phyloP scores from a whole-genome alignment of 2,797 vertebrate genomes.

The Hirundo rustica region DNA sequence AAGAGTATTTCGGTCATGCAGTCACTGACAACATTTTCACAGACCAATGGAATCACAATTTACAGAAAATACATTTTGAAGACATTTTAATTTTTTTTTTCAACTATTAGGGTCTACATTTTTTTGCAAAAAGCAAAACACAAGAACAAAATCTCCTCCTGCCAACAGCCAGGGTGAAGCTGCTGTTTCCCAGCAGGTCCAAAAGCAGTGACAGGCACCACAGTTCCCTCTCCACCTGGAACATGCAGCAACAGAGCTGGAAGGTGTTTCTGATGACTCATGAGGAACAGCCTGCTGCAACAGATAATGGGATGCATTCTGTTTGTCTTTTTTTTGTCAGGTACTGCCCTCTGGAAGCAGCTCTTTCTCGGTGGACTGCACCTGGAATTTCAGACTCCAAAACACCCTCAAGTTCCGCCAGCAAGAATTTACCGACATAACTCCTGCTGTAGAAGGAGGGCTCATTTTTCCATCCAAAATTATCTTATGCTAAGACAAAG shows the following conservation, averaged over 20 bases:
- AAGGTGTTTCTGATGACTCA: not conserved
- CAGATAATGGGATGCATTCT: not conserved
- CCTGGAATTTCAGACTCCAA: not conserved
- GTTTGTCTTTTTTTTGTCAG: not conserved
- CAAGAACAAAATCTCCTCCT: not conserved
- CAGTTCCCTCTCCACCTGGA: not conserved
- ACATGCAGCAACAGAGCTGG: not conserved
- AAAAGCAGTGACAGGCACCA: not conserved
- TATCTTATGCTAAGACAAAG: not conserved
- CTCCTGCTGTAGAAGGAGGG: not conserved
- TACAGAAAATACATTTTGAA: not conserved
- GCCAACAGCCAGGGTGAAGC: not conserved
- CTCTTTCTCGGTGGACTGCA: not conserved
- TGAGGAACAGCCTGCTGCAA: not conserved
- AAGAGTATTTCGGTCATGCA: not conserved
- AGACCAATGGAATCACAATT: not conserved
- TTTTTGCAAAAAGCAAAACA: not conserved
- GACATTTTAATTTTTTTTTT: not conserved
- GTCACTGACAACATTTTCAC: not conserved
- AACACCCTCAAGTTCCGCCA: not conserved
- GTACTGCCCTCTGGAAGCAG: not conserved
- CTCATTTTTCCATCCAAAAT: not conserved
- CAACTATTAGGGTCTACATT: not conserved
- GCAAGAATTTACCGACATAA: fast-evolving
- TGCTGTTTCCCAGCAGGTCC: not conserved